These are phyloP conservation scores for Lota lota DNA, from an alignment of 2,113 vertebrate genomes.

Conservation along the genomic window DNA sequence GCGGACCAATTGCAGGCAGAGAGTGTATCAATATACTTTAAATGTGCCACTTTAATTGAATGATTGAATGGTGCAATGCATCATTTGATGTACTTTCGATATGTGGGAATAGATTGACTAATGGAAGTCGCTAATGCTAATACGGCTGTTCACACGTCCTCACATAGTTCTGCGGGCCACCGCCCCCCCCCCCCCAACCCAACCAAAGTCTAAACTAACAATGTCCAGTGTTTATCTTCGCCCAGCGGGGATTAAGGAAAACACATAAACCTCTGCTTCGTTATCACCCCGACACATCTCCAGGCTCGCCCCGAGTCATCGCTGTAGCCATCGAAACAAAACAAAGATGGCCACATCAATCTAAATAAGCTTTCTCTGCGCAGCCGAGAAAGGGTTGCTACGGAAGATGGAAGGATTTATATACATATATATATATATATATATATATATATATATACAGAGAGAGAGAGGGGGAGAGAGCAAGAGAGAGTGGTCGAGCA, in stretches of 20 bases:
- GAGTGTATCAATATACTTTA: no score
- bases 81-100: no score
- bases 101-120: no score
- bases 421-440: constrained; percentile 3
- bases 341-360: constrained; percentile 36
- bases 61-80: no score
- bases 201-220: constrained; percentile 37
- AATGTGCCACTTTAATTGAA: no score
- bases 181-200: no score
- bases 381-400: neutral
- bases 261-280: constrained; percentile 40
- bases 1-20: no score
- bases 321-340: constrained; percentile 44
- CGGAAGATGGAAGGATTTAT: neutral
- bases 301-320: constrained; percentile 23
- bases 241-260: constrained; percentile 40
- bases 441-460: no score
- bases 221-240: constrained; percentile 47
- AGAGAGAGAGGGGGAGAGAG: no score
- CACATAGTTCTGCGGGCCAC: constrained; percentile 15
- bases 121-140: constrained; percentile 14
- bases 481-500: no score
- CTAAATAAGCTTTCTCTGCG: constrained; percentile 36
- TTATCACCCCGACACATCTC: constrained; percentile 49
- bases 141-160: constrained; percentile 32